Evolutionary conservation across 2,888 invertebrate species (phyloP).

Genomic region (Scaeva pyrastri): DNA sequence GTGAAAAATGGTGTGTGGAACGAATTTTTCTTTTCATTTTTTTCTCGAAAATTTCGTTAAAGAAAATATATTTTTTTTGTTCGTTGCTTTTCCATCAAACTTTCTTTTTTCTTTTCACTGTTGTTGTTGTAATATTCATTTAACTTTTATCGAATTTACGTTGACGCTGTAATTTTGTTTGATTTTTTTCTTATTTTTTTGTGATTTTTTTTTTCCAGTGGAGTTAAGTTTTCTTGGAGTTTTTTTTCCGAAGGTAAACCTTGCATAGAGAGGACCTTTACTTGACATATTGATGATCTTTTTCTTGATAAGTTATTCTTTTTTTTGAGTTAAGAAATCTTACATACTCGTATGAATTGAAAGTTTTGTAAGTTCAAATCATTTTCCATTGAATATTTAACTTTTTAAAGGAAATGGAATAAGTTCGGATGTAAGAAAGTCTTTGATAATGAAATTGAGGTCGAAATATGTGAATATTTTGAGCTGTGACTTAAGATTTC

Average conservation of each 20-base stretch:
- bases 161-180: conserved; percentile 52
- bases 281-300: conserved; percentile 15
- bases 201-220: not conserved
- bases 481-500: too few species aligned
- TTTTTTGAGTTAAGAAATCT: not conserved
- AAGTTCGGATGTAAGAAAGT: not conserved
- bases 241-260: not conserved
- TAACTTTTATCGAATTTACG: conserved; percentile 65
- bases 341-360: conserved; percentile 16
- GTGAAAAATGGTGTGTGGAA: not conserved
- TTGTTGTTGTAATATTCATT: conserved; percentile 53
- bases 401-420: not conserved
- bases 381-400: conserved; percentile 1
- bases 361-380: not conserved
- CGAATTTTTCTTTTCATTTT: conserved; percentile 15
- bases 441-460: too few species aligned
- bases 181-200: conserved; percentile 39
- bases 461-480: too few species aligned
- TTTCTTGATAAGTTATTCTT: not conserved
- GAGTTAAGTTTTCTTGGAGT: too few species aligned
- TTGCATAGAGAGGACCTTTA: not conserved
- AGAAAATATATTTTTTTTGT: conserved; percentile 21
- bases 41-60: conserved; percentile 38
- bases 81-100: not conserved
- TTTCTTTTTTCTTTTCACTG: not conserved